Base-by-base conservation (phyloP, 2,113 vertebrate species). In the Vanacampus margaritifer region DNA sequence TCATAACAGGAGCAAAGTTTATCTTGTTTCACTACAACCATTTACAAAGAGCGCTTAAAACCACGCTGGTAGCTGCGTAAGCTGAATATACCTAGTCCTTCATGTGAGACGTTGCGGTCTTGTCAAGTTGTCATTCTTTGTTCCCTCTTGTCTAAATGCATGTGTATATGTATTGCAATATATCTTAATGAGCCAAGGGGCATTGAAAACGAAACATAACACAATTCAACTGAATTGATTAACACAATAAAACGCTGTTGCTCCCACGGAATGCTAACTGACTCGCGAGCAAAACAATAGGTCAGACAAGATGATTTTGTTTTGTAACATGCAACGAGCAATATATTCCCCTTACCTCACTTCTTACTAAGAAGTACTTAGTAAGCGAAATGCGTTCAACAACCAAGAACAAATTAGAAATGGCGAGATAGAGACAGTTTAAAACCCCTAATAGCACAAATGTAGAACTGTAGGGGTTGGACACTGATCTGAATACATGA, bases 301-400 rank as follows among this genome's bases (percentile, higher is more conserved):
- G 35, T 37, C 41, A 35, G 19, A 3, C 51, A 50, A 16, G 56
- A 43, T 3, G n/a, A 6, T 6, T 26, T 4, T 13, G 32, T n/a
- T 1, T 14, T 10, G n/a, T 7, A 19, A 24, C 0, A 8, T 6
- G 6, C 9, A 10, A n/a, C 23, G 0, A 11, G 11, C 16, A 7
- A 0, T 1, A 0, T 53, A 0, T 67, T 19, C 19, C 13, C 23
- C 50, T 73, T 73, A 67, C 28, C 76, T 75, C 3, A 9, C 26
- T 19, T 63, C 0, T 57, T n/a, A n/a, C n/a, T n/a, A n/a, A n/a
- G n/a, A n/a, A n/a, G n/a, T n/a, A n/a, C n/a, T n/a, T 0, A 16
- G 3, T 26, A 0, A 1, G 39, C 46, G 17, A 12, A 51, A 37
- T n/a, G 0, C 1, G 23, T 6, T 46, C 35, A 50, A 24, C 5